Evolutionary conservation across 1,140 invertebrate genomes (phyloP).

Genomic region (Lutraria rhynchaena): DNA sequence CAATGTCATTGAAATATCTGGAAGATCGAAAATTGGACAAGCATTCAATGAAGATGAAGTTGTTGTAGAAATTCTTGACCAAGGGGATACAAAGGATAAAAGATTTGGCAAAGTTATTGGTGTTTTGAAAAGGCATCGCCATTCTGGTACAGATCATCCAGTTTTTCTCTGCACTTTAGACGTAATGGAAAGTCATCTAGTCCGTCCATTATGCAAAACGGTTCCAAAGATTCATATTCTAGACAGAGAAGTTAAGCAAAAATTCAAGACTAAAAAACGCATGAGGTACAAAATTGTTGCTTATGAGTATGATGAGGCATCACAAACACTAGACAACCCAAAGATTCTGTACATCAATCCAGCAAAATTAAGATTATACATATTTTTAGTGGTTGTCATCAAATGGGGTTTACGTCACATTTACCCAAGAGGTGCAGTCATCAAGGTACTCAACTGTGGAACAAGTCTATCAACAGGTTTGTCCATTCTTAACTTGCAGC

Average conservation of each 20-base stretch:
- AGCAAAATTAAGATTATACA: constrained; percentile 13
- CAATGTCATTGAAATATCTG: constrained; percentile 69
- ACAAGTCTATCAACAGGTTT: constrained; percentile 23
- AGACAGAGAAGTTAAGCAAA: constrained; percentile 42
- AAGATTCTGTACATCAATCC: constrained; percentile 31
- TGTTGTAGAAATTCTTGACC: constrained; percentile 70
- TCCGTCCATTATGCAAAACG: constrained; percentile 74
- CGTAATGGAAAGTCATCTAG: constrained; percentile 65
- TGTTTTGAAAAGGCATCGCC: constrained; percentile 60
- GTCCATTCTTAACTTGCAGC: constrained; percentile 29
- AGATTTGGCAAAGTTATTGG: constrained; percentile 70
- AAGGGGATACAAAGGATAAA: constrained; percentile 25
- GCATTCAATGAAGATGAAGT: constrained; percentile 76
- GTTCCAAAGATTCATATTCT: constrained; percentile 75
- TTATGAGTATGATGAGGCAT: constrained; percentile 34
- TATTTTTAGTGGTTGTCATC: constrained; percentile 39
- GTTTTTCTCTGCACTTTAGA: constrained; percentile 74
- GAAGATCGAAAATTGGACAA: constrained; percentile 74
- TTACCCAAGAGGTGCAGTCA: constrained; percentile 50
- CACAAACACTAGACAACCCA: constrained; percentile 5
- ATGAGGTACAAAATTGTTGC: constrained; percentile 46
- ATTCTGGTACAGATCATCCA: constrained; percentile 60
- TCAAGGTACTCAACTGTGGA: constrained; percentile 34
- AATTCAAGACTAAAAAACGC: constrained; percentile 21
- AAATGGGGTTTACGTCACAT: constrained; percentile 38